Evolutionary conservation across 1,140 invertebrate genomes (phyloP).

Genomic region (Aphidius ervi): DNA sequence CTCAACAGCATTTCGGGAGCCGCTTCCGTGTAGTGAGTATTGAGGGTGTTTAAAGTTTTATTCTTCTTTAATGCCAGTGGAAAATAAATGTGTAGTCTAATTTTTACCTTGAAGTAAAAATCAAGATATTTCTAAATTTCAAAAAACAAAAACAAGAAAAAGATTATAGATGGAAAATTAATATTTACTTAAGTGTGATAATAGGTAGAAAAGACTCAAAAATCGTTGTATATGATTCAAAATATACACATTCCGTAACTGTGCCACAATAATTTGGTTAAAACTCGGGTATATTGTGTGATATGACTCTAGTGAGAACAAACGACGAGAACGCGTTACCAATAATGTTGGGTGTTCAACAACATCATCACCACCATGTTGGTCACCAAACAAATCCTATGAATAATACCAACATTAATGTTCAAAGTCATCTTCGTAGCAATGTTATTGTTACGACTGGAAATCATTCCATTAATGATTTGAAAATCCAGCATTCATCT

Average conservation of each 20-base stretch:
- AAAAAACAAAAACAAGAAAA: not conserved
- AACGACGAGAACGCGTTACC: slow-evolving; percentile 37
- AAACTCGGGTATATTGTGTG: slow-evolving; percentile 25
- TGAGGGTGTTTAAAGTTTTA: slow-evolving; percentile 29
- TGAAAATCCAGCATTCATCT: slow-evolving; percentile 33
- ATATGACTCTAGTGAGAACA: slow-evolving; percentile 48
- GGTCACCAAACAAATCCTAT: slow-evolving; percentile 27
- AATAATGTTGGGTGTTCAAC: slow-evolving; percentile 48
- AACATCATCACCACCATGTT: slow-evolving; percentile 40
- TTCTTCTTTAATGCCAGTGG: too few relatives aligned
- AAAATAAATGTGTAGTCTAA: slow-evolving; percentile 12
- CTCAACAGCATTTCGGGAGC: slow-evolving; percentile 52
- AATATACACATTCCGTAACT: too few relatives aligned
- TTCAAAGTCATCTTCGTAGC: slow-evolving; percentile 30
- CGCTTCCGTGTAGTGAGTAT: slow-evolving; percentile 38
- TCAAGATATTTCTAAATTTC: not conserved
- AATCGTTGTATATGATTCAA: too few relatives aligned
- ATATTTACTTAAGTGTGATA: too few relatives aligned
- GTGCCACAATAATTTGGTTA: too few relatives aligned
- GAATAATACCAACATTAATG: slow-evolving; percentile 23
- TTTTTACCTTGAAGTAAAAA: too few relatives aligned
- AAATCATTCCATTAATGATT: slow-evolving; percentile 25
- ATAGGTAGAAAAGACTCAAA: too few relatives aligned
- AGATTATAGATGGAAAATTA: not conserved
- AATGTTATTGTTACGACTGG: slow-evolving; percentile 46